phyloP scores from a whole-genome alignment of 2,113 vertebrate genomes.

The Phoenicopterus ruber region DNA sequence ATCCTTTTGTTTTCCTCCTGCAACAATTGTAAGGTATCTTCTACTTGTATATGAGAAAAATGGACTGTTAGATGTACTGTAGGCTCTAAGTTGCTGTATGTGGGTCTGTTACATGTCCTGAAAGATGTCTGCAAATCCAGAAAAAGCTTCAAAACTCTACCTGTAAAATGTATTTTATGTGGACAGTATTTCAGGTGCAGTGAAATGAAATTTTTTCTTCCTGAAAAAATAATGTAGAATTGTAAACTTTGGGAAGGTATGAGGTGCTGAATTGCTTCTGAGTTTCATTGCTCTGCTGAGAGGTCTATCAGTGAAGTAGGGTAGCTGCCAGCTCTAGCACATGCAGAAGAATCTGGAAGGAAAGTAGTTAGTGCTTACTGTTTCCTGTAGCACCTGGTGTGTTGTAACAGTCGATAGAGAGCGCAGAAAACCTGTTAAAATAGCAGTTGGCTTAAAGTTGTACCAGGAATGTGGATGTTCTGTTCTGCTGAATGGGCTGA shows the following conservation, averaged over 20 bases:
- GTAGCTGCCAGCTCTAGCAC: neutral
- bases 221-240: neutral
- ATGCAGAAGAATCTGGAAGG: neutral
- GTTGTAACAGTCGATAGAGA: neutral
- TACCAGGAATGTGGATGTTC: neutral
- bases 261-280: neutral
- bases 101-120: neutral
- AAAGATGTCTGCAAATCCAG: neutral
- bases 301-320: neutral
- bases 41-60: neutral
- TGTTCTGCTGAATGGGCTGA: neutral
- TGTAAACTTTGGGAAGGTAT: neutral
- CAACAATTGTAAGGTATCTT: neutral
- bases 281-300: neutral
- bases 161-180: neutral
- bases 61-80: fast-evolving
- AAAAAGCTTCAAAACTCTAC: neutral
- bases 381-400: neutral
- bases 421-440: neutral
- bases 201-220: neutral
- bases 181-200: neutral
- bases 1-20: neutral
- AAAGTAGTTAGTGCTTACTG: neutral
- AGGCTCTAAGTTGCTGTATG: neutral
- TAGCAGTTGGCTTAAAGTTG: neutral